Conservation (phyloP, 1,140 invertebrate species). For the Oryctes rhinoceros region DNA sequence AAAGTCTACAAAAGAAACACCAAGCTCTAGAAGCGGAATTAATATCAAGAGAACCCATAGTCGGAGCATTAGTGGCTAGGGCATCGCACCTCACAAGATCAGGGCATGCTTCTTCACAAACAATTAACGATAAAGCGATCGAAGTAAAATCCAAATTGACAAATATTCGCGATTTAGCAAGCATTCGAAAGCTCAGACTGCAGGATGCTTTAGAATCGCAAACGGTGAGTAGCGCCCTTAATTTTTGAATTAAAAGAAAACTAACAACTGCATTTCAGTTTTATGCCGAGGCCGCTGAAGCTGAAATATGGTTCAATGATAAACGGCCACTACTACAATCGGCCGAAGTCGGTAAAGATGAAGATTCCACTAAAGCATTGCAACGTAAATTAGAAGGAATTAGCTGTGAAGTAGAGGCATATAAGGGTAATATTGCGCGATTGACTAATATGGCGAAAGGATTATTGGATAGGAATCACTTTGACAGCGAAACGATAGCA, state of each 20-base stretch:
- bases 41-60: constrained; percentile 81
- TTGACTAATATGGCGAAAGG: constrained; percentile 72
- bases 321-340: constrained; percentile 79
- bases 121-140: constrained; percentile 73
- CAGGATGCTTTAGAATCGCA: constrained; percentile 87
- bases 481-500: constrained; percentile 79
- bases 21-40: constrained; percentile 86
- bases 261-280: constrained; percentile 66
- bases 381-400: constrained; percentile 84
- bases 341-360: constrained; percentile 85
- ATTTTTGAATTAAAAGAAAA: constrained; percentile 28
- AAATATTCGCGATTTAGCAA: constrained; percentile 75
- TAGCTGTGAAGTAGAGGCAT: constrained; percentile 79
- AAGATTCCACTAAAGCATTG: constrained; percentile 82
- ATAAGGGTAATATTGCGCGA: constrained; percentile 73
- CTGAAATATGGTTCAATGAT: constrained; percentile 86
- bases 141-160: constrained; percentile 72
- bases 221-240: constrained; percentile 66
- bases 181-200: constrained; percentile 74
- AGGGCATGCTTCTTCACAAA: constrained; percentile 80
- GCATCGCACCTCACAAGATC: constrained; percentile 82
- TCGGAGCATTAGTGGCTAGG: constrained; percentile 73
- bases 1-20: constrained; percentile 97
- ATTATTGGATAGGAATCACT: constrained; percentile 79
- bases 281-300: constrained; percentile 86